Base-by-base conservation (phyloP, 2,113 vertebrate species). In the Atlantisia rogersi region DNA sequence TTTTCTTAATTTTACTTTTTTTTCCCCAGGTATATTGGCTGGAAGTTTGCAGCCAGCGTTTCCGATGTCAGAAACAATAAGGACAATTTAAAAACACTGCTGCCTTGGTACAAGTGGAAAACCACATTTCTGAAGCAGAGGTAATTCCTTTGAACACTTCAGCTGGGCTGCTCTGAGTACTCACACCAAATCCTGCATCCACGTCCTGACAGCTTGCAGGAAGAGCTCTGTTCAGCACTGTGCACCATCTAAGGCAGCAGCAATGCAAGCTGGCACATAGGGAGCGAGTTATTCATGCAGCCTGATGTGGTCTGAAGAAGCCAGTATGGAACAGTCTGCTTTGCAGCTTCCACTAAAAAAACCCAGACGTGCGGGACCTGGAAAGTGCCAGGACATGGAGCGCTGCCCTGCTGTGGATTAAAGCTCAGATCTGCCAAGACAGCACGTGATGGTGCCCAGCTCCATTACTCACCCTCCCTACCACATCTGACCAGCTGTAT, bases 211-310 rank as follows among this genome's bases (percentile, higher is more conserved):
- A 79, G 84, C 55, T 31, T 4, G 0, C 63, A 40, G 88, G 67
- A 58, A 12, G 55, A 25, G 65, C 91, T 68, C 55, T 7, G 39
- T 1, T 10, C 7, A 5, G 58, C 0, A 0, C 85, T 2, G 3
- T 0, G 32, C 6, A 0, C 71, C 0, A 0, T 11, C 52, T 5
- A 1, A 60, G 83, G 19, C 12, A 32, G 42, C 73, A 58, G 77
- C 39, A 7, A 14, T 24, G 52, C 9, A 13, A 83, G 50, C 32
- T 78, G 91, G 35, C 83, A 52, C 16, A 3, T 2, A 2, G 73
- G n/a, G 31, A 71, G 15, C 1, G 3, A 3, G 12, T 14, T 67
- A 17, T 4, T 63, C 31, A 3, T 18, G 31, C 73, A 82, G 77
- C 80, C 77, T 78, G 73, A 65, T 9, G 24, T 15, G 76, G 10